Evolutionary conservation across 2,888 invertebrate genomes (phyloP), one percentile per base, ranked within the genome.

Genomic region (Lasius platythorax): DNA sequence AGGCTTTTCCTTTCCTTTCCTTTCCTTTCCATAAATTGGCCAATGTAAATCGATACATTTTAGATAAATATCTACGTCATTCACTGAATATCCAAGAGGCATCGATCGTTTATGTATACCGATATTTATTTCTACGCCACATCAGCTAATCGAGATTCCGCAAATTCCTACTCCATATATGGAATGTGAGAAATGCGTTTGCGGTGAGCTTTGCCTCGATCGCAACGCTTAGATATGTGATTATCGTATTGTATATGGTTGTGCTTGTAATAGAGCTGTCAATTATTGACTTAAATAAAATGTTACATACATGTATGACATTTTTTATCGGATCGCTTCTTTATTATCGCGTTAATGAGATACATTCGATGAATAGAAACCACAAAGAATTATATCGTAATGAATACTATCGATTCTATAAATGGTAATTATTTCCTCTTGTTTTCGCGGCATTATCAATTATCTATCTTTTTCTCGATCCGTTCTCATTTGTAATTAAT

Each of bases 141-240:
- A 61, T 61, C 37, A 46, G 46, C 61, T 81, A 46, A 81, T 81
- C 56, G 73, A 43, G 18, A 81, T 81, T 73, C 79, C 79, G 18
- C 12, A 18, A 74, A 81, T 81, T 61, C 79, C 79, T 61, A 3
- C 33, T 3, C 30, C 28, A 18, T 6, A 43, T 15, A 33, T 37
- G 79, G 79, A 81, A 81, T 81, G 79, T 72, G 79, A 81, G 79
- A 61, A 81, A 81, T 74, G 74, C 79, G 61, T 81, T 81, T 66
- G 74, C 74, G 61, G 61, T 61, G 74, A 46, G 79, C 78, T 40
- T 37, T 61, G 46, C 74, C 61, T 73, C 58, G 46, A 78, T 79
- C 61, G 61, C 37, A 18, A 9, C 56, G 68, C 78, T 58, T 79
- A 79, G 78, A 76, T 72, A 58, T 46, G 46, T 46, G 30, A 40